Evolutionary conservation across 2,113 vertebrate species (phyloP).

Genomic region (Sinocyclocheilus grahami): DNA sequence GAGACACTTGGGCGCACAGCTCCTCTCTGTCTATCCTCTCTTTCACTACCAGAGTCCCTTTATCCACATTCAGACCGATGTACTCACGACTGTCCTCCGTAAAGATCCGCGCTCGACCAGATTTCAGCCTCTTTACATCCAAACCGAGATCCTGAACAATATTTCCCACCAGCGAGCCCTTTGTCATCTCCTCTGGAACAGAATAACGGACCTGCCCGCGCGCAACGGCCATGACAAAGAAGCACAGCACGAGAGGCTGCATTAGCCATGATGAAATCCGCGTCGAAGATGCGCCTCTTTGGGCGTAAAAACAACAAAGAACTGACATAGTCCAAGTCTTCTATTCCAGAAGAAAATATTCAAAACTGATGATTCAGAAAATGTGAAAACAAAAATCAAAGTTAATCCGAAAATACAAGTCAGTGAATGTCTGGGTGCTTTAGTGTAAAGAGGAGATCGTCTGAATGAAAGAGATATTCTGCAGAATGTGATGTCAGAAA

Average conservation of each 20-base stretch:
- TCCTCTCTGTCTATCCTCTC: constrained; percentile 64
- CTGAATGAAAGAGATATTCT: background rate
- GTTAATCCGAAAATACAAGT: background rate
- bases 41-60: constrained; percentile 61
- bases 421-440: background rate
- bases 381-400: background rate
- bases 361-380: background rate
- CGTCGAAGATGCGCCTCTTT: background rate
- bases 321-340: background rate
- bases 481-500: constrained; percentile 25
- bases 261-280: constrained; percentile 13
- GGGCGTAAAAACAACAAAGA: background rate
- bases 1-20: constrained; percentile 54
- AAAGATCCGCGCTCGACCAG: constrained; percentile 71
- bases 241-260: constrained; percentile 33
- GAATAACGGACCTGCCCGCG: constrained; percentile 48
- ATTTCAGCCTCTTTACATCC: constrained; percentile 51
- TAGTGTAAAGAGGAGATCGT: background rate
- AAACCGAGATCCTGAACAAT: constrained; percentile 48
- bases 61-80: constrained; percentile 66
- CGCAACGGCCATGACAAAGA: constrained; percentile 35
- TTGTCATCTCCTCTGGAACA: constrained; percentile 49
- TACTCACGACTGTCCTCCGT: constrained; percentile 74
- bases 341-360: background rate
- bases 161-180: constrained; percentile 47